A percentile compares a stretch with the other conserved stretches of the same genome.
Conservation (phyloP, 2,797 vertebrate genomes). For the Lagocephalus sceleratus region DNA sequence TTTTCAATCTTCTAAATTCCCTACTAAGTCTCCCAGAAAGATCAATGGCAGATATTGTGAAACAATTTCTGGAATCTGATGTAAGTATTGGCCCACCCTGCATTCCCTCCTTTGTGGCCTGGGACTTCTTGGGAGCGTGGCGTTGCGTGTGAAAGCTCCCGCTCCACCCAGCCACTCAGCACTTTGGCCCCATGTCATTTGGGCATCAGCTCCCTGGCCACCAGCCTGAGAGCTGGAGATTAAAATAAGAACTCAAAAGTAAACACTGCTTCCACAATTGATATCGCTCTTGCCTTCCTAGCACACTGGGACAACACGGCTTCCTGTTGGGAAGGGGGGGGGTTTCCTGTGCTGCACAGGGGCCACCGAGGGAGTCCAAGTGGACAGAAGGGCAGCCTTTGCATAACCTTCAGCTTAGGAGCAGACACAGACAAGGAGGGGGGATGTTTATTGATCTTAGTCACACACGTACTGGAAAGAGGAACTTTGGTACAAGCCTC, state of each 20-base stretch:
- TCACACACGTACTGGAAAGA: constrained; percentile 79
- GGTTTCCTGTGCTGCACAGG: constrained; percentile 69
- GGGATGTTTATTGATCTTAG: constrained; percentile 85
- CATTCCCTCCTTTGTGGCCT: constrained; percentile 38
- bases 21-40: constrained; percentile 58
- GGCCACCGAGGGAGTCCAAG: constrained; percentile 47
- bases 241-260: constrained; percentile 73
- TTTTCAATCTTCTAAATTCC: constrained; percentile 21
- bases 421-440: constrained; percentile 51
- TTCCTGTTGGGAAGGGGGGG: constrained; percentile 71
- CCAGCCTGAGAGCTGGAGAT: constrained; percentile 62
- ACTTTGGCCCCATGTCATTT: constrained; percentile 62
- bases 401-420: constrained; percentile 69
- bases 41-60: constrained; percentile 58
- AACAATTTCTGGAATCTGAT: constrained; percentile 48
- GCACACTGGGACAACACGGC: constrained; percentile 69
- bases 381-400: constrained; percentile 67
- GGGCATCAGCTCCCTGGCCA: constrained; percentile 68
- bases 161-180: constrained; percentile 67
- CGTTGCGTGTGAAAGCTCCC: constrained; percentile 75
- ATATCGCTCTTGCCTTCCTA: constrained; percentile 68
- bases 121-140: constrained; percentile 54
- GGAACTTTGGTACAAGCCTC: constrained; percentile 76
- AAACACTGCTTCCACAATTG: constrained; percentile 79
- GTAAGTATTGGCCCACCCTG: constrained; percentile 48